A percentile compares a stretch with the other conserved stretches of the same genome.
Evolutionary conservation across 1,140 invertebrate genomes (phyloP).

Genomic region (Delia radicum): DNA sequence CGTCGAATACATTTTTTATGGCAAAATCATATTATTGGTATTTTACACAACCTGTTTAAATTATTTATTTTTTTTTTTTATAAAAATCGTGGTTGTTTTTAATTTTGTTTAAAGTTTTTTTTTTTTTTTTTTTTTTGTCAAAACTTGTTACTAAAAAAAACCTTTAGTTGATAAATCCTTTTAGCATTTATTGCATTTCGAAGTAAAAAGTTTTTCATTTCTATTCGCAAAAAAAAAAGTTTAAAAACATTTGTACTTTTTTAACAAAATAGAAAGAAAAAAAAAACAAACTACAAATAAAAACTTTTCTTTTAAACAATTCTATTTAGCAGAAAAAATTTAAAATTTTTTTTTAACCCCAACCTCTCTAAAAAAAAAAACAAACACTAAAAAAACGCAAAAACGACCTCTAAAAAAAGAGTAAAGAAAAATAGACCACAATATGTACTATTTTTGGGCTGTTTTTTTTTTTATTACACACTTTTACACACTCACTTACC

Average conservation of each 20-base stretch:
- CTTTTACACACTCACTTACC: background rate
- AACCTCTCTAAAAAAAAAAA: background rate
- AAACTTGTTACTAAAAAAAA: background rate
- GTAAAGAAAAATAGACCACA: background rate
- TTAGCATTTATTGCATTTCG: slow-evolving; percentile 20
- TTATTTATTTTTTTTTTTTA: background rate
- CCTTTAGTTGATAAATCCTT: slow-evolving; percentile 5
- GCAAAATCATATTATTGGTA: no score
- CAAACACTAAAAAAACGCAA: no score
- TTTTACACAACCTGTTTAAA: no score
- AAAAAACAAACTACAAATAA: background rate
- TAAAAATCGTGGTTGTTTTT: background rate
- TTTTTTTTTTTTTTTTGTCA: no score
- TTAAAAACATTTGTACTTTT: background rate
- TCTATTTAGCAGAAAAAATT: background rate
- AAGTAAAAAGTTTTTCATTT: slow-evolving; percentile 5
- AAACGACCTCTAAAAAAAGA: background rate
- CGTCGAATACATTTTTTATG: no score
- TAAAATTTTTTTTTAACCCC: background rate
- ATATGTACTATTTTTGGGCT: background rate
- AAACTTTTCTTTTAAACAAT: slow-evolving; percentile 14
- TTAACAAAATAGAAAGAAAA: background rate
- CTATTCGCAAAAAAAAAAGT: background rate
- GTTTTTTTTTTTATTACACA: no score
- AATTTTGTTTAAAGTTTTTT: background rate